Conservation (phyloP, 2,797 vertebrate genomes). For the Tiaroga cobitis region DNA sequence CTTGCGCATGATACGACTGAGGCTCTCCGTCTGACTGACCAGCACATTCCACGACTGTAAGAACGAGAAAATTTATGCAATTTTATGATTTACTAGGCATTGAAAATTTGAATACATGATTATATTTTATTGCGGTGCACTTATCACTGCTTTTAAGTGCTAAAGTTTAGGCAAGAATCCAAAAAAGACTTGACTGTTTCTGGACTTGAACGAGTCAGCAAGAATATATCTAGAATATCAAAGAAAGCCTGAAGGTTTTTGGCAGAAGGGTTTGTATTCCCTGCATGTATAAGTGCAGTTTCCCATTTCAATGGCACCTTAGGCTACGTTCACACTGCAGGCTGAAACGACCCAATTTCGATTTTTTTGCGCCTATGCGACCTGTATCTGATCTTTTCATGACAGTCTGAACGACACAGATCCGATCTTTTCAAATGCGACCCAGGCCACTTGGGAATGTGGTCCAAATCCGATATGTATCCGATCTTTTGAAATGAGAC, state of each 20-base stretch:
- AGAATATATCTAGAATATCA: not conserved
- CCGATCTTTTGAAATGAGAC: no score
- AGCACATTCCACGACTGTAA: conserved; percentile 89
- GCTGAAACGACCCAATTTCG: no score
- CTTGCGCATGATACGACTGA: conserved; percentile 88
- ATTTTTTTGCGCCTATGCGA: no score
- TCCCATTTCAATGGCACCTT: not conserved
- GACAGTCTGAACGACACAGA: no score
- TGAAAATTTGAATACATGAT: not conserved
- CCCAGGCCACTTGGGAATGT: no score
- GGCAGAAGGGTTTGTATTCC: not conserved
- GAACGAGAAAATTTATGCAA: not conserved
- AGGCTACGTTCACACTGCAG: no score
- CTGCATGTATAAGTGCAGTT: not conserved
- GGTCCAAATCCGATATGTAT: no score
- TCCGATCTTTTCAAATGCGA: no score
- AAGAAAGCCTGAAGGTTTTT: not conserved
- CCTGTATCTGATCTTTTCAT: no score
- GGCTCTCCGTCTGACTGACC: conserved; percentile 84
- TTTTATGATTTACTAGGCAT: not conserved
- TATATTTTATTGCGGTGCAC: not conserved
- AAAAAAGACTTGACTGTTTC: no score
- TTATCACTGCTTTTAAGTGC: not conserved
- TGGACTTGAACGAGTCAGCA: not conserved
- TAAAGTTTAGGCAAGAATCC: not conserved